These are phyloP conservation scores for Bagarius yarrelli DNA, from an alignment of 2,113 vertebrate genomes.

Conservation along the genomic window DNA sequence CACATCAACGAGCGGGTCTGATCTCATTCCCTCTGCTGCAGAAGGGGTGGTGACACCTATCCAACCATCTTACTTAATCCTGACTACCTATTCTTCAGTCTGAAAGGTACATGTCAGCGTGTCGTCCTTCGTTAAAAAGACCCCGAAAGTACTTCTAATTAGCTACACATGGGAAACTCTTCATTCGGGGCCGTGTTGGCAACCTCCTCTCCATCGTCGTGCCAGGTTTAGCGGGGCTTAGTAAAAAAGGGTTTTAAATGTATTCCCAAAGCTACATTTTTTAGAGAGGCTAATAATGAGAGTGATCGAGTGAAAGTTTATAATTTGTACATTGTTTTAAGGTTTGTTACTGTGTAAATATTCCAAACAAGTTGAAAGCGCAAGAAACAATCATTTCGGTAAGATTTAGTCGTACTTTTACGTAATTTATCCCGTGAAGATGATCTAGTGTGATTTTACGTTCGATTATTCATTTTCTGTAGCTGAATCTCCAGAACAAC, in stretches of 20 bases:
- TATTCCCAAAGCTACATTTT: background rate
- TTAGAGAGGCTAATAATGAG: too few relatives aligned
- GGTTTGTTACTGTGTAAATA: too few relatives aligned
- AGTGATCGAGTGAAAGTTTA: too few relatives aligned
- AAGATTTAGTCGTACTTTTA: too few relatives aligned
- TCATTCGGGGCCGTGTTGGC: constrained; percentile 17
- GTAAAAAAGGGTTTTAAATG: background rate
- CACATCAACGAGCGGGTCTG: background rate
- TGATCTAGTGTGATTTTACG: too few relatives aligned
- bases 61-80: background rate
- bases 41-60: background rate
- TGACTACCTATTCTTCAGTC: background rate
- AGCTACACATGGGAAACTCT: constrained; percentile 42
- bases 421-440: too few relatives aligned
- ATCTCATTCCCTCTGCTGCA: background rate
- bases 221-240: constrained; percentile 2
- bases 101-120: background rate
- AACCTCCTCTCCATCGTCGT: background rate
- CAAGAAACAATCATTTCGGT: too few relatives aligned
- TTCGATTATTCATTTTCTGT: too few relatives aligned
- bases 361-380: too few relatives aligned
- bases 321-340: too few relatives aligned
- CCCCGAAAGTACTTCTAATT: constrained; percentile 46
- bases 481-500: too few relatives aligned
- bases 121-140: background rate